Evolutionary conservation across 2,113 vertebrate species (phyloP).

Genomic region (Nycticebus coucang): DNA sequence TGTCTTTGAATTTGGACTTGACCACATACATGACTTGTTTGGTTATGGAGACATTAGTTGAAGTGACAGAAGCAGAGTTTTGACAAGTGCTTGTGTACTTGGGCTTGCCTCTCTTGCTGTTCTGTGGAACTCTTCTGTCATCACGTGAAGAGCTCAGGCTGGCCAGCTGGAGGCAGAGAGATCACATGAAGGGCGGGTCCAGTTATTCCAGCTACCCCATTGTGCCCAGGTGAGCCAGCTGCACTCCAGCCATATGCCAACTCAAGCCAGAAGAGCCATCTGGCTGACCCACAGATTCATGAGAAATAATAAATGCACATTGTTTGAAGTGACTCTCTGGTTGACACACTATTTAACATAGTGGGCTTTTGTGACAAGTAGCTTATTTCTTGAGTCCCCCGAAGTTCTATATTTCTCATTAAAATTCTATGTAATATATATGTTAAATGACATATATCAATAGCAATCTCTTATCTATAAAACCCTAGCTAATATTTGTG

Average conservation of each 20-base stretch:
- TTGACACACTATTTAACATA: background rate
- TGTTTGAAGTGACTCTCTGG: background rate
- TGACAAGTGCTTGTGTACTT: background rate
- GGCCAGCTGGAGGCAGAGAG: background rate
- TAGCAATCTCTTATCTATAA: background rate
- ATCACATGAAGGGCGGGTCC: accelerated
- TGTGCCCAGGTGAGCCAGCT: accelerated
- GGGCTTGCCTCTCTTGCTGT: accelerated
- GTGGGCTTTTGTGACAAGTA: background rate
- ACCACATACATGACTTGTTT: background rate
- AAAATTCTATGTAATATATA: background rate
- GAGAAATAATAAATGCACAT: background rate
- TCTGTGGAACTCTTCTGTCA: background rate
- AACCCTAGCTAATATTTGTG: too few species aligned
- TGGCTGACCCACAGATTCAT: background rate
- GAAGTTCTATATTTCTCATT: background rate
- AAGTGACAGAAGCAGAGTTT: background rate
- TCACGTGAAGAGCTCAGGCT: background rate
- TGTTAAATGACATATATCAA: background rate
- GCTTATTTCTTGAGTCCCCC: background rate
- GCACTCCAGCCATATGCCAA: background rate
- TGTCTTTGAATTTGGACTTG: background rate
- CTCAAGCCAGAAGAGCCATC: background rate
- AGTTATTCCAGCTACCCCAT: background rate
- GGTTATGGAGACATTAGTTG: background rate